These are phyloP conservation scores for Lasioglossum morio DNA, from an alignment of 2,888 invertebrate species.

Conservation along the genomic window DNA sequence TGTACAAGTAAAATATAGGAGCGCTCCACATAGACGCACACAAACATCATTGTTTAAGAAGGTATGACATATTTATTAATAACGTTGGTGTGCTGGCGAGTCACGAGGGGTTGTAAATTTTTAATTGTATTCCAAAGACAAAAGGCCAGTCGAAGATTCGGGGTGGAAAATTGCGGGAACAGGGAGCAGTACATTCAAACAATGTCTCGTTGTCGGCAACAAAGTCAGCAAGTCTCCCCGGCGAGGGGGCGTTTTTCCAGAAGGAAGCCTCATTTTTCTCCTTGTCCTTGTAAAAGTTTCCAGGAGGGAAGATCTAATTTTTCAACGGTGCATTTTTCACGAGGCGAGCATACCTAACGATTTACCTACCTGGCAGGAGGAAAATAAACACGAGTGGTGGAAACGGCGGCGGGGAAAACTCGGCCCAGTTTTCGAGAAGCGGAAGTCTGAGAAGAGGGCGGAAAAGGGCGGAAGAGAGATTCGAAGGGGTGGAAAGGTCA, in stretches of 20 bases:
- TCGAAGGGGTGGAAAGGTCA: slow-evolving; percentile 18
- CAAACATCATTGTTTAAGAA: too few species aligned
- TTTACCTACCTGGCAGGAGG: slow-evolving; percentile 13
- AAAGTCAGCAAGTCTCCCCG: not conserved
- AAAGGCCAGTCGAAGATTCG: not conserved
- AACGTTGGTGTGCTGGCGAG: not conserved
- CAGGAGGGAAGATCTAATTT: not conserved
- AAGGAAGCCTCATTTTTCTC: not conserved
- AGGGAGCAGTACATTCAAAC: not conserved
- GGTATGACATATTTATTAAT: not conserved
- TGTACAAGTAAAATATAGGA: not conserved
- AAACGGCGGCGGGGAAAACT: not conserved
- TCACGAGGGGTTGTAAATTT: not conserved
- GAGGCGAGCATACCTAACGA: not conserved
- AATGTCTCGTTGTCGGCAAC: not conserved
- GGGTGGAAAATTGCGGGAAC: not conserved
- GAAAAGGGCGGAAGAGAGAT: slow-evolving; percentile 7
- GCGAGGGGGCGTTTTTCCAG: not conserved
- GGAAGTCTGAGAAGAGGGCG: slow-evolving; percentile 4
- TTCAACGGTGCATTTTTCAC: not conserved
- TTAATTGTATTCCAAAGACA: not conserved
- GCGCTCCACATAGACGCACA: too few species aligned
- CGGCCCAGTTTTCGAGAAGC: slow-evolving; percentile 24
- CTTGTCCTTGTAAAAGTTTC: slow-evolving; percentile 1
- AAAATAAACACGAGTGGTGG: slow-evolving; percentile 27